Base-by-base conservation (phyloP, 35 echinoderm and acorn worm species). In the Heliocidaris tuberculata region DNA sequence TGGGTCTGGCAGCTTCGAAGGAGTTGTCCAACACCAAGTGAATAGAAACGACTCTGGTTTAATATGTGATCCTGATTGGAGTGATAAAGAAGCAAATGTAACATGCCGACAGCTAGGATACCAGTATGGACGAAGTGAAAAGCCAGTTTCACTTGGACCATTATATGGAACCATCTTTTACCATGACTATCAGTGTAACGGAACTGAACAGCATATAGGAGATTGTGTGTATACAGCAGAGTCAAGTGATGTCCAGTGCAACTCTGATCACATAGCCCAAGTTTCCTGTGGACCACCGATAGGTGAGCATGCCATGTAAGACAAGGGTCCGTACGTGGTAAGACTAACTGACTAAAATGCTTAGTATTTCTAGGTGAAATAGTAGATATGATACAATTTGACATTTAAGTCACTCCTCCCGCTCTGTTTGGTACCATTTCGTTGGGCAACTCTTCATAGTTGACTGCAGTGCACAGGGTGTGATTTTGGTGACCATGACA, bases 41-140 rank as follows among this genome's bases (percentile, higher is more conserved):
- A 27, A 56, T 48, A n/a, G 24, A 30, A 48, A 13, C 56, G 24
- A 4, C 19, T 9, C 48, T 59, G 91, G 91, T 93, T 59, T 93
- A 0, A 93, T 93, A 32, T 93, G 91, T 59, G 91, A 93, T 31
- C 50, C 47, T 49, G 50, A 93, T 59, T 93, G 91, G 91, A 59
- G 91, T 50, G 27, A 56, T n/a, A 59, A 27, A 13, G 91, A 93
- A 59, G 91, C 91, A 59, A 31, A 30, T 13, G 91, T 93, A 4
- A 31, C 13, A 16, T 93, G 91, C 50, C 91, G 49, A 13, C 91
- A 93, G 50, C 50, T 93, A 19, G 91, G 91, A 30, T 93, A 93
- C 50, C 47, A 50, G 50, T 48, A 93, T 52, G 91, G 91, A 49
- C 8, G 29, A 13, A 49, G 50, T 31, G 29, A 32, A 12, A 93